Evolutionary conservation across 2,113 vertebrate genomes (phyloP), one percentile per base, ranked within the genome.

Genomic region (Prunella himalayana): DNA sequence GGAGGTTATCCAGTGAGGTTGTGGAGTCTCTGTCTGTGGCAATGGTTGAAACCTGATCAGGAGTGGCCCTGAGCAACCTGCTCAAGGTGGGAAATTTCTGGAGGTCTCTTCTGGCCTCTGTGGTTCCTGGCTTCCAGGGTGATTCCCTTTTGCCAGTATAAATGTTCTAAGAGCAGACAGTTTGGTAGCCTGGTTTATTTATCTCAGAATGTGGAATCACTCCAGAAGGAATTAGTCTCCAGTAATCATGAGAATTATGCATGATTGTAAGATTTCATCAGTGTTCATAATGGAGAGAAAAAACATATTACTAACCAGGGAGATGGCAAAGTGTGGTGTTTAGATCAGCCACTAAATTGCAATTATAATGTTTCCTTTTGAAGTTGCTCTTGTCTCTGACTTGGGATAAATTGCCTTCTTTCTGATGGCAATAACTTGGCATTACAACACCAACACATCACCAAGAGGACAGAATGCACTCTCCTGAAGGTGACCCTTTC

Each of bases 391-490:
- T 28, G 11, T 75, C 44, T 13, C 2, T 66, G 15, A 49, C 45
- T 80, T 75, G 37, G 79, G 56, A 64, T 68, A 22, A 70, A 69
- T 82, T 53, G 33, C 57, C 39, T 82, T 68, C 19, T 77, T 70
- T 83, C 51, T 79, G 30, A 17, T 41, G 53, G 23, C 41, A 56
- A 5, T 68, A 60, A 44, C 7, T 39, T 80, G 45, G 6, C 10
- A 12, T 63, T 69, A 24, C 47, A 30, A 25, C 21, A 6, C 9
- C 24, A 53, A 5, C 31, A 30, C 0, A 0, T 79, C 49, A 59
- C 30, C 0, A 1, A 23, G 42, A 51, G 24, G 21, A 37, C 28
- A n/a, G 56, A 78, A 42, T 6, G 24, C 30, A 33, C 2, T 0
- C 15, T 66, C 15, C 28, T 54, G n/a, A 65, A 57, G 8, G 31